Evolutionary conservation across 1,140 invertebrate species (phyloP).

Genomic region (Meloidogyne chitwoodi): DNA sequence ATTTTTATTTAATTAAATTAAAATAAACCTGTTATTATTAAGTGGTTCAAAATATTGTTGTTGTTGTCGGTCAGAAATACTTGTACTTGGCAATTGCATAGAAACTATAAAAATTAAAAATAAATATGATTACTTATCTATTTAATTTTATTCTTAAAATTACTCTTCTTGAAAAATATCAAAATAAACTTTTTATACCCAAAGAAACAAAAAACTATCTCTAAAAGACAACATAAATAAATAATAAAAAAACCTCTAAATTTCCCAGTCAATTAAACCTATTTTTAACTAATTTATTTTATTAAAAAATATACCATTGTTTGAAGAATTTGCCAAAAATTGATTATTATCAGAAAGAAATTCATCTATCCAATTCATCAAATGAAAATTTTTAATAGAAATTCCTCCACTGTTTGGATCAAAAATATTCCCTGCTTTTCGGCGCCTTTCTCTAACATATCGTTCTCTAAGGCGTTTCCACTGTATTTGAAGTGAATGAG

Average conservation of each 20-base stretch:
- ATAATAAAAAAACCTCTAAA: no score
- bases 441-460: constrained; percentile 37
- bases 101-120: background rate
- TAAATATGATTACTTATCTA: no score
- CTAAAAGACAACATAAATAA: no score
- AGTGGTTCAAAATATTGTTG: background rate
- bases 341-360: constrained; percentile 24
- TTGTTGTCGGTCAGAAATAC: background rate
- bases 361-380: constrained; percentile 42
- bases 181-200: no score
- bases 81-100: background rate
- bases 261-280: no score
- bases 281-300: no score
- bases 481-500: constrained; percentile 37
- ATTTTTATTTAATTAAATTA: background rate
- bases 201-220: no score
- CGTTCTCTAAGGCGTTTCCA: constrained; percentile 40
- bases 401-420: background rate
- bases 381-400: constrained; percentile 6
- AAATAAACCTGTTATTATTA: background rate
- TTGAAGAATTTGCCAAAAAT: background rate
- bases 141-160: no score
- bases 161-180: no score
- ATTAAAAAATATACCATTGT: background rate
- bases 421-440: background rate